Evolutionary conservation across 2,888 invertebrate species (phyloP), one percentile per base, ranked within the genome.

Genomic region (Hydropsyche betteni): DNA sequence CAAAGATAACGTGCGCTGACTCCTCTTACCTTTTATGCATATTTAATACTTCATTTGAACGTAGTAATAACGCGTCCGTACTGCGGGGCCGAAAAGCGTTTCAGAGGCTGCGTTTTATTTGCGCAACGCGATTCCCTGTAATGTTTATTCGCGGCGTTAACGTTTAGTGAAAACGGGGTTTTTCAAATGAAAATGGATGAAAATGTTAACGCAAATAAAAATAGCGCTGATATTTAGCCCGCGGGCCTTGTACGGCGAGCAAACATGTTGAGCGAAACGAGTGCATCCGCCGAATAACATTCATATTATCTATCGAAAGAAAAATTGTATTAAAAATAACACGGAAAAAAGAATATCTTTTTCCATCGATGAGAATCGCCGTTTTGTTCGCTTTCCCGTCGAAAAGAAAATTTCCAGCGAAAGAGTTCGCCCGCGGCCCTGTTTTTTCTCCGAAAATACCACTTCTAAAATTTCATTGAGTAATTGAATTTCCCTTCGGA

Each of bases 171-270:
- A 72, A 58, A 61, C 72, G 55, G 58, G 72, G 16, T 72, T 69
- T 70, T 70, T 53, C 33, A 34, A 24, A 8, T 38, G 58, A 58
- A 58, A 50, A 51, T 38, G 61, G 38, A 72, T 58, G 72, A 72
- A 72, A 58, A 72, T 61, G 58, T 72, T 72, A 58, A 58, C 55
- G 58, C 72, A 72, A 72, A 72, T 72, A 72, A 72, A 72, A 72
- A 72, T 72, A 72, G 72, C 72, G 34, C 34, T 72, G 71, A 71
- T 71, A 55, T 71, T 71, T 71, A 34, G 55, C 7, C 24, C 69
- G 51, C 51, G 44, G 52, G 69, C 51, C 51, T 69, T 51, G 24
- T 24, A 33, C 69, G 5, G 24, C 24, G 24, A 24, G 24, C 24
- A 24, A 24, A 24, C 24, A 24, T 24, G 24, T 24, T 24, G 24